Evolutionary conservation across 2,113 vertebrate genomes (phyloP), one percentile per base, ranked within the genome.

Genomic region (Plecturocebus donacophilus): DNA sequence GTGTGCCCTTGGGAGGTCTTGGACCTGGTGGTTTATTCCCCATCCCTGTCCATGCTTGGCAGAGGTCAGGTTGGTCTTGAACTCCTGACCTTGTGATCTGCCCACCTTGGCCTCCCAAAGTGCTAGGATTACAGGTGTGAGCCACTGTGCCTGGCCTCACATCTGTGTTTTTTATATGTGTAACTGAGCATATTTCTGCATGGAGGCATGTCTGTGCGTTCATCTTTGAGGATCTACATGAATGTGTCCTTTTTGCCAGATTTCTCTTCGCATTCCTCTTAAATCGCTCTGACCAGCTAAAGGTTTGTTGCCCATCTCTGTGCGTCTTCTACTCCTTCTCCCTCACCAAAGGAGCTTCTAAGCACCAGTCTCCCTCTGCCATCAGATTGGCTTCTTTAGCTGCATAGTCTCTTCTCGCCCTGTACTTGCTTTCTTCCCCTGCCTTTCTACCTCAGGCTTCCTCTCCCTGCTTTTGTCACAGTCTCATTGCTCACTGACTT

Each of bases 381-480:
- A 42, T 32, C 79, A 97, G 76, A 93, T 16, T 42, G 35, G 54
- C 86, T 87, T 35, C 92, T 83, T 96, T 58, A 32, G 7, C 47
- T n/a, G 82, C 90, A 87, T 27, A 20, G 23, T 90, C 75, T 77
- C 64, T 80, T 73, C 89, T 87, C 27, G 14, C 49, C 61, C 49
- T 40, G 42, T 54, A 68, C 90, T 70, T 87, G 42, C 93, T 96
- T 95, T 92, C 80, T 52, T 52, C 16, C 49, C 14, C 49, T 52
- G 49, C 49, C 49, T 52, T 52, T 52, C 49, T 52, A 16, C 16
- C 49, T 52, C 49, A 52, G 17, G 49, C 49, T 52, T 52, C 49
- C 49, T 96, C 89, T 97, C 92, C 70, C 94, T 83, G 58, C 79
- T 90, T 94, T 76, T 79, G 45, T 95, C 81, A 71, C 56, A 58